Evolutionary conservation across 2,113 vertebrate genomes (phyloP), one percentile per base, ranked within the genome.

Genomic region (Gymnocephalus cernua): DNA sequence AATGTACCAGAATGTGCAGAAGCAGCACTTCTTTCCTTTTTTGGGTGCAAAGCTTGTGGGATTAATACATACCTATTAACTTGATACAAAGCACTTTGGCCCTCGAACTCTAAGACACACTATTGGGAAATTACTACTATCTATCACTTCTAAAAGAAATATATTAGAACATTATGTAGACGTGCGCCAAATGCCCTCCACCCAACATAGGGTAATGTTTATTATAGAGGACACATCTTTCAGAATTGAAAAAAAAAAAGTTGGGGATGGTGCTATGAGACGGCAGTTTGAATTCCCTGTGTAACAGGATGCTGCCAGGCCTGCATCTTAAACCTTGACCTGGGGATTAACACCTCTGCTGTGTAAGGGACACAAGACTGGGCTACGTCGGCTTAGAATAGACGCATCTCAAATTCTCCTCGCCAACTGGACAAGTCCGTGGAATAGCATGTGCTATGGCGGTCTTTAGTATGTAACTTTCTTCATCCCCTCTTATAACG

Each of bases 301-400:
- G 80, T 80, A 90, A 88, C 32, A 1, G 38, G 71, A 85, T 53
- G 56, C 79, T 35, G 6, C 23, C 4, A 4, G 13, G 32, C 38
- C 41, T 1, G 27, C n/a, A 23, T 80, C 83, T 88, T 88, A 72
- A 84, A 83, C 75, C 70, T 53, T 83, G 58, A 50, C 64, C 59
- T 47, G 0, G n/a, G 50, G 48, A 84, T 90, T 90, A 82, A 80
- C 80, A 14, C 82, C 53, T 76, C 73, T 16, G 48, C 72, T 16
- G 25, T 19, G 29, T 1, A 11, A 69, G 75, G 58, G 63, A 70
- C 74, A 78, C 41, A 77, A 86, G 80, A 88, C 81, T 56, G 63
- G 80, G 85, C 59, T 21, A 0, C 25, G 66, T 12, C 35, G 6
- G 72, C 90, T 88, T 56, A 92, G 88, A 94, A 93, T 93, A 93